Percentiles rank a stretch among this genome's conserved stretches.
phyloP scores from a whole-genome alignment of 2,113 vertebrate genomes.

The Crotalus helleri region DNA sequence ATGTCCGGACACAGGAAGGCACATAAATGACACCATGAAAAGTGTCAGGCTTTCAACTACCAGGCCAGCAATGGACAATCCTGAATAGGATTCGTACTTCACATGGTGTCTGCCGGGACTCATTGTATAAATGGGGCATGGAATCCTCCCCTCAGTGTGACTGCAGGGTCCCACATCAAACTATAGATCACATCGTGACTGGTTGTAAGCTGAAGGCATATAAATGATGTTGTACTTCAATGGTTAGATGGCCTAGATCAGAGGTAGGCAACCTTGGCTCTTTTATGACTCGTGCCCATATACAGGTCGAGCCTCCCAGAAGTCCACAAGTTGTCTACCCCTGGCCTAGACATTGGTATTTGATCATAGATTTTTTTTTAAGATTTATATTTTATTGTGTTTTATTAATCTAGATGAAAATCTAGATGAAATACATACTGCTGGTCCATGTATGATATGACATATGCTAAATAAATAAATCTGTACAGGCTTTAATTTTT shows the following conservation, averaged over 20 bases:
- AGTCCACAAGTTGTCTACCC: too few species aligned
- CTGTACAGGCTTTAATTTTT: not conserved
- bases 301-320: too few species aligned
- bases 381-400: not conserved
- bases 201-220: too few species aligned
- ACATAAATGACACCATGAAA: not conserved
- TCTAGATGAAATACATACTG: not conserved
- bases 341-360: not conserved
- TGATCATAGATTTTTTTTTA: not conserved
- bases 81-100: not conserved
- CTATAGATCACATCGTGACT: too few species aligned
- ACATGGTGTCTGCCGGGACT: too few species aligned
- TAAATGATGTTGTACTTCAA: too few species aligned
- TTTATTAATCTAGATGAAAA: not conserved
- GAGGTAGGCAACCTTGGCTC: too few species aligned
- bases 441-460: not conserved
- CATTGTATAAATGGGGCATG: too few species aligned
- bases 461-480: not conserved
- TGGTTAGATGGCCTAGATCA: not conserved
- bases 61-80: not conserved
- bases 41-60: not conserved
- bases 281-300: too few species aligned
- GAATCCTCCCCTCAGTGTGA: not conserved
- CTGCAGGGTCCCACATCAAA: not conserved
- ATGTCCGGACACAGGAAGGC: not conserved